Conservation (phyloP, 2,113 vertebrate genomes). For the Malaclemys terrapin region DNA sequence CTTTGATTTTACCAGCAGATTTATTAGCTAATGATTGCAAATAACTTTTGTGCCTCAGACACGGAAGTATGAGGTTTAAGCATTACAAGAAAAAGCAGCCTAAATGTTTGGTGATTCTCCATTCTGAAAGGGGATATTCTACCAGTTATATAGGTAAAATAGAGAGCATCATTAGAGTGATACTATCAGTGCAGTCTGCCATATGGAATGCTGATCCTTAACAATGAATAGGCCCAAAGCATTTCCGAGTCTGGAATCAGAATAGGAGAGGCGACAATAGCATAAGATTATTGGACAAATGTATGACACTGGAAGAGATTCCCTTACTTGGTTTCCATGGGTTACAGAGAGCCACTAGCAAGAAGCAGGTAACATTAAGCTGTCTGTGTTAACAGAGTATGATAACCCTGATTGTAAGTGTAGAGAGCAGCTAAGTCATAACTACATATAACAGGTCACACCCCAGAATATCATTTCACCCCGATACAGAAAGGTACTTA, state of each 20-base stretch:
- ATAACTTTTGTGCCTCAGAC: not conserved
- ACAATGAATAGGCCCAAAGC: fast-evolving
- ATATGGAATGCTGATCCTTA: not conserved
- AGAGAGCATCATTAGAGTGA: fast-evolving
- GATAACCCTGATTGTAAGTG: not conserved
- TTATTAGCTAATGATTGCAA: not conserved
- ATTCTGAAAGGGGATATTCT: not conserved
- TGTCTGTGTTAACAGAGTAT: not conserved
- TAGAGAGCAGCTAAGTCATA: slow-evolving; percentile 12
- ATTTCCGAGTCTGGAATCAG: not conserved
- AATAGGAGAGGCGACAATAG: not conserved
- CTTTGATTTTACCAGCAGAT: slow-evolving; percentile 41
- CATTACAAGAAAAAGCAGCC: not conserved
- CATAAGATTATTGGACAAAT: not conserved
- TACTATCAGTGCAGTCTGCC: not conserved
- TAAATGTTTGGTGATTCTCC: not conserved
- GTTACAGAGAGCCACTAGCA: not conserved
- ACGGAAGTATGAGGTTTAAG: not conserved
- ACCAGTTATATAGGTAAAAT: not conserved
- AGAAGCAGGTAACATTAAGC: not conserved
- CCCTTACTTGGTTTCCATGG: not conserved
- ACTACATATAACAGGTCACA: not conserved
- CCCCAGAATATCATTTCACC: not conserved
- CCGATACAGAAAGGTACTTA: not conserved
- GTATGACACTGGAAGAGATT: not conserved